These are phyloP conservation scores for Mirza zaza DNA, from an alignment of 2,113 vertebrate species.

Conservation along the genomic window DNA sequence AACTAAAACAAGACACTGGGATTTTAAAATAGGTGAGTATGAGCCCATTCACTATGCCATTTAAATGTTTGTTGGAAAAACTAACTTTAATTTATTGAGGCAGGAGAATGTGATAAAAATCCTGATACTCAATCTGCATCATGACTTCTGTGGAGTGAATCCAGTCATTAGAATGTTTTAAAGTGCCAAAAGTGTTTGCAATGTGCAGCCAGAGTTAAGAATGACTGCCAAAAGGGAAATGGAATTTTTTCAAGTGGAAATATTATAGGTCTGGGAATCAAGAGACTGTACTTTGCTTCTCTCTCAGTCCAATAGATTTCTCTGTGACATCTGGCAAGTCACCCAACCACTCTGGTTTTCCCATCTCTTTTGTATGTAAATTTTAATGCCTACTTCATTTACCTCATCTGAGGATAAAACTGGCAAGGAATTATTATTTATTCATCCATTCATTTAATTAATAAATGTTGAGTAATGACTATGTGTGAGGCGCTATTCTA, in stretches of 20 bases:
- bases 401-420: not conserved
- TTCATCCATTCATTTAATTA: not conserved
- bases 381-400: not conserved
- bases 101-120: constrained; percentile 8
- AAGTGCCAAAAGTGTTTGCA: not conserved
- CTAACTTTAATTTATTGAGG: not conserved
- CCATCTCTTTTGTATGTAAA: not conserved
- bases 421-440: not conserved
- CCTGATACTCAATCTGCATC: not conserved
- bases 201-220: not conserved
- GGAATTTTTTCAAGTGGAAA: not conserved
- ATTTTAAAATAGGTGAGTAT: not conserved
- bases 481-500: not conserved
- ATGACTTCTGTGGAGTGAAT: not conserved
- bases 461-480: not conserved
- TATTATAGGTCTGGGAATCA: not conserved
- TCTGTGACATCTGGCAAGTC: not conserved
- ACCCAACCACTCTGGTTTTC: not conserved
- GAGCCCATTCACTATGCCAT: not conserved
- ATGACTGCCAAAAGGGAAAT: not conserved
- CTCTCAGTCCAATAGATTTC: not conserved
- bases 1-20: not conserved
- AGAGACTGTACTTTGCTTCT: not conserved
- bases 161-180: not conserved
- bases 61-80: constrained; percentile 11